Evolutionary conservation across 92 coral and sea anemone species (phyloP).

Genomic region (Phymanthus crucifer): DNA sequence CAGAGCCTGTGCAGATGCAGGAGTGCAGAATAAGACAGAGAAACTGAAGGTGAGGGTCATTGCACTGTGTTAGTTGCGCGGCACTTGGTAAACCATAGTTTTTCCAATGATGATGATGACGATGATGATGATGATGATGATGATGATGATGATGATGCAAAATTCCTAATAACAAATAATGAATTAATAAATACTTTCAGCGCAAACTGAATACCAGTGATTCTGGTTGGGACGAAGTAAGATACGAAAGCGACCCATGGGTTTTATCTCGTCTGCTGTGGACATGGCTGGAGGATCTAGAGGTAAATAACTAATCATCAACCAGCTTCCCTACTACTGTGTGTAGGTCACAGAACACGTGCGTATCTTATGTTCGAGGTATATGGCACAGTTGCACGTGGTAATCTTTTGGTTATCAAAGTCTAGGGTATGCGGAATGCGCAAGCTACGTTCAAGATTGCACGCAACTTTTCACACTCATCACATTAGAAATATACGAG

Average conservation of each 20-base stretch:
- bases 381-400: too few species aligned
- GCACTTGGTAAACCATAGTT: background rate
- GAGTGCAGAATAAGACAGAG: conserved; percentile 67
- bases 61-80: background rate
- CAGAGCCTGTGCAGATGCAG: conserved; percentile 74
- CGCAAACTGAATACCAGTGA: conserved; percentile 78
- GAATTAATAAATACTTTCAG: conserved; percentile 21
- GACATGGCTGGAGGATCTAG: conserved; percentile 78
- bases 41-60: conserved; percentile 58
- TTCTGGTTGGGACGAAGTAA: conserved; percentile 79
- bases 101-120: background rate
- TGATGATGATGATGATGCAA: too few species aligned
- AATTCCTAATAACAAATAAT: background rate
- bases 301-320: conserved; percentile 45
- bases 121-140: too few species aligned
- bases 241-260: conserved; percentile 79
- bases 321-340: background rate
- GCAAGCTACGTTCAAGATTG: too few species aligned
- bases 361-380: too few species aligned
- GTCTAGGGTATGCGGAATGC: too few species aligned
- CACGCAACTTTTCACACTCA: too few species aligned
- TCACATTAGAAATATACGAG: too few species aligned
- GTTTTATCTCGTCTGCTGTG: conserved; percentile 75
- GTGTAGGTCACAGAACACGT: background rate
- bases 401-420: too few species aligned